Evolutionary conservation across 2,113 vertebrate genomes (phyloP), one percentile per base, ranked within the genome.

Genomic region (Gila orcuttii): DNA sequence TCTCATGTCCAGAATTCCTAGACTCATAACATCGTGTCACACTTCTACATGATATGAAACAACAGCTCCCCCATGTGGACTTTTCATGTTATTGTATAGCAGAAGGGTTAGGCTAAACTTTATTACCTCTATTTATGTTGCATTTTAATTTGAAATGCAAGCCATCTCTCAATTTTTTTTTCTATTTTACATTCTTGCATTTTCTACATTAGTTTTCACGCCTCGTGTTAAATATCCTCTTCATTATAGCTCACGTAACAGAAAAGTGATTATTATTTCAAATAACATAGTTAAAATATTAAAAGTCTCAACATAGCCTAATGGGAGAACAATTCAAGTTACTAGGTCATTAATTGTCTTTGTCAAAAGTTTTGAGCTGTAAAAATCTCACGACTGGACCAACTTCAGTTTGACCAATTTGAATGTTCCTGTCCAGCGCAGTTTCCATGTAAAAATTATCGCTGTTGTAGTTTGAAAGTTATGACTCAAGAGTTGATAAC

Each of bases 51-150:
- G 2, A 31, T 10, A 50, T 69, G 25, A 82, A 69, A 69, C 80
- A 82, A 82, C 28, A 82, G 62, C 80, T 31, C 80, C 80, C 31
- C 39, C 62, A 52, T 2, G 80, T 36, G 80, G 80, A 9, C 9
- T 55, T 55, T 31, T 28, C 4, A 57, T 57, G 6, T 8, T 57
- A 57, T 57, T 57, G 55, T 57, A 8, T 3, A 55, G 50, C 15
- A 17, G 15, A 55, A 1, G 59, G 60, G 1, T 62, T 25, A 28
- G 66, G 17, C 31, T 36, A 8, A 19, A 69, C 31, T 36, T 69
- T 36, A 23, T 77, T 33, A 5, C 10, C 19, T 57, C 45, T 55
- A 50, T 77, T 78, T 36, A 36, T 19, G 50, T 21, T 78, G 47
- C 31, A 36, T 71, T 33, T 59, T 59, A 31, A 33, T 78, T n/a